A percentile compares a stretch with the other conserved stretches of the same genome.
Conservation (phyloP, 92 coral and sea anemone genomes). For the Isaurus tuberculatus region DNA sequence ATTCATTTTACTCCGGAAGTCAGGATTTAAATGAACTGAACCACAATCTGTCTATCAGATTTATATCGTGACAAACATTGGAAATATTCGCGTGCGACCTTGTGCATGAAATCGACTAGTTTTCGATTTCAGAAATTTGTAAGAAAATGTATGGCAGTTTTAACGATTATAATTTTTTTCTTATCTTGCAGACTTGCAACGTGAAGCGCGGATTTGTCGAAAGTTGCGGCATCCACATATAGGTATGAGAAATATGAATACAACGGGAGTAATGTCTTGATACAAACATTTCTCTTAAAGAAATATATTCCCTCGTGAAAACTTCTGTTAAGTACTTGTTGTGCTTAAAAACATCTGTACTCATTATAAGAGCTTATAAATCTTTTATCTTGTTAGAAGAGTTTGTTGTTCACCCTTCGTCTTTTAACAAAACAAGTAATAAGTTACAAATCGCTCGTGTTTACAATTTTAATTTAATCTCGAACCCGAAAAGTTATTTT, state of each 20-base stretch:
- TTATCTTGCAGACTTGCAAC: constrained; percentile 78
- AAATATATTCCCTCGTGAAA: constrained; percentile 18
- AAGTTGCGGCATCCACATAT: constrained; percentile 92
- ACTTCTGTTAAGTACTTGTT: constrained; percentile 29
- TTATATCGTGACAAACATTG: constrained; percentile 3
- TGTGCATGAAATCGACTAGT: constrained; percentile 20
- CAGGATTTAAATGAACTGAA: constrained; percentile 25
- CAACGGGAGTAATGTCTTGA: not conserved
- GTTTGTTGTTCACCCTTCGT: not conserved
- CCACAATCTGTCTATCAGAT: constrained; percentile 7
- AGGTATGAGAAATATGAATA: constrained; percentile 70
- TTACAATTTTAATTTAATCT: not conserved
- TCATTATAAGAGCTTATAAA: not conserved
- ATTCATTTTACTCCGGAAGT: constrained; percentile 40
- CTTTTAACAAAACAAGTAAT: not conserved
- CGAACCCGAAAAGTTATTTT: constrained; percentile 14
- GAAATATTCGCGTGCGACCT: constrained; percentile 26
- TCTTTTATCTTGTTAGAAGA: not conserved
- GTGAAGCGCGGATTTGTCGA: constrained; percentile 95
- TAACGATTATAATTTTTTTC: constrained; percentile 9
- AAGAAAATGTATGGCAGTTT: not conserved
- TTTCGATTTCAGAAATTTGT: constrained; percentile 18
- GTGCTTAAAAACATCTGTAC: constrained; percentile 2
- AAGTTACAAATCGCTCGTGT: not conserved
- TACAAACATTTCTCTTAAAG: not conserved